Evolutionary conservation across 1,140 invertebrate species (phyloP), one percentile per base, ranked within the genome.

Genomic region (Drosophila sturtevanti): DNA sequence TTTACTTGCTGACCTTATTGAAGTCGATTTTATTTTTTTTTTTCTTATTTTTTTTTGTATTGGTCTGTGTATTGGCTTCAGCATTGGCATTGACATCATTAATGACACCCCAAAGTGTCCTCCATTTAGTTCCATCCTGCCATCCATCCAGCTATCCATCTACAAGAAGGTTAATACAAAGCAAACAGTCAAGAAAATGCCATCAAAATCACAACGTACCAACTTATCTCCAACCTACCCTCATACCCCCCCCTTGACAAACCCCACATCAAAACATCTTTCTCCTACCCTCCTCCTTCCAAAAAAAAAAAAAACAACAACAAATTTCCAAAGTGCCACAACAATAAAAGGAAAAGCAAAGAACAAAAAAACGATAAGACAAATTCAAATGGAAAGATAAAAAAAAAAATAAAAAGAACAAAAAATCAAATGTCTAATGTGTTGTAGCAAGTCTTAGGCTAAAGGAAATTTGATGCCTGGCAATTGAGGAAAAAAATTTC

Each of bases 351-450:
- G 27, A 72, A 48, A 72, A 35, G 9, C 7, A 44, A 70, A 58
- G 12, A 44, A 44, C 16, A 44, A 5, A 48, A 16, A 59, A 68
- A 75, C 68, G 55, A 61, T 59, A 76, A 82, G 86, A 86, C 81
- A 86, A 86, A 86, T 86, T 86, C 74, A 86, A 86, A 86, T 86
- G 79, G 68, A 70, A 72, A 72, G 78, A 86, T 85, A 85, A 75
- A 75, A 73, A 73, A 61, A 24, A 38, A 68, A 73, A 61, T 14
- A 38, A 68, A 68, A 37, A 44, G 24, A 48, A 59, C 27, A 65
- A 35, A 72, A 68, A 76, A 48, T 16, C 41, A 48, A 70, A 73
- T 73, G 69, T 86, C 81, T 81, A 85, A 79, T 77, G 64, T 70
- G 60, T 56, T 68, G 21, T 9, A 63, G 48, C 14, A 24, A 11